These are phyloP conservation scores for Hetaerina titia DNA, from an alignment of 2,888 invertebrate species.

Conservation along the genomic window DNA sequence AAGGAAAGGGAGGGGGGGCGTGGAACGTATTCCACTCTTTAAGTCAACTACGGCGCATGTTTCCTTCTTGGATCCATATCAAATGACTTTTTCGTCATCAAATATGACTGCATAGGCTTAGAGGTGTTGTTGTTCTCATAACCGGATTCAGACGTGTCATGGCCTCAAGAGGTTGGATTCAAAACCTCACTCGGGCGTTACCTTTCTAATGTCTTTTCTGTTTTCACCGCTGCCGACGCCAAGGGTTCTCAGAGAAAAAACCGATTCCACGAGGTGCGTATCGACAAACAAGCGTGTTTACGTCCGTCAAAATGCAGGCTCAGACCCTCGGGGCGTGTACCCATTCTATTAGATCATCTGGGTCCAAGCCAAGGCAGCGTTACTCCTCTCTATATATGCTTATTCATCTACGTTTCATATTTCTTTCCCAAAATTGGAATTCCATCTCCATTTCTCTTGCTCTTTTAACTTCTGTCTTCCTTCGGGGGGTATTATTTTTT, in stretches of 20 bases:
- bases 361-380: background rate
- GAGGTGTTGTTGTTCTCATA: conserved; percentile 35
- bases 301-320: background rate
- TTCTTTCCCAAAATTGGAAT: background rate
- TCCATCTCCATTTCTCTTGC: too few species aligned
- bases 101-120: background rate
- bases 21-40: background rate
- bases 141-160: conserved; percentile 23
- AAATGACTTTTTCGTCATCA: background rate
- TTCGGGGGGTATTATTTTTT: background rate
- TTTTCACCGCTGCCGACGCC: background rate
- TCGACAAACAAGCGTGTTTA: background rate
- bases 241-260: background rate
- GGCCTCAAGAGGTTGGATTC: conserved; percentile 19
- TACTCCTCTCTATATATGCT: background rate
- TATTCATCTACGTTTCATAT: background rate
- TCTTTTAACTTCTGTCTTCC: background rate
- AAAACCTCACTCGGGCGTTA: background rate
- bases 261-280: background rate
- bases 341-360: background rate
- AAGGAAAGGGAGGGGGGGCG: too few species aligned
- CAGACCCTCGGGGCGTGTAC: background rate
- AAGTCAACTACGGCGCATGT: background rate
- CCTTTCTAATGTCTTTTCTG: conserved; percentile 32
- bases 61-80: conserved; percentile 27